A percentile compares a stretch with the other conserved stretches of the same genome.
Conservation (phyloP, 1,140 invertebrate species). For the Agrypnia vestita region DNA sequence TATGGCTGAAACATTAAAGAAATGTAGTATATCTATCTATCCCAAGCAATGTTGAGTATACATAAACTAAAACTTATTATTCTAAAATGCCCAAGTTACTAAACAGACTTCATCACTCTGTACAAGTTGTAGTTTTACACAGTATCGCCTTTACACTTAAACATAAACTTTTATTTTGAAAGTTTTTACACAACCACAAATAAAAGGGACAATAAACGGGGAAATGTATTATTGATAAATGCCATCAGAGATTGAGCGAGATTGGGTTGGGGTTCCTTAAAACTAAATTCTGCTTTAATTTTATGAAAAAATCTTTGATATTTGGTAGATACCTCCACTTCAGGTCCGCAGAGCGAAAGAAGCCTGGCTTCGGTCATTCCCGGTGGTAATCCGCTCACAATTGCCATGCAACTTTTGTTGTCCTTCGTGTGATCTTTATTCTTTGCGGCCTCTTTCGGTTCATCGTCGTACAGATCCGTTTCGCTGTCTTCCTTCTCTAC, state of each 20-base stretch:
- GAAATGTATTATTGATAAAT: background rate
- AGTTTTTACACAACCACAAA: background rate
- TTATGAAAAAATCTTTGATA: constrained; percentile 13
- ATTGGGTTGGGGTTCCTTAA: no score
- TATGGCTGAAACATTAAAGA: no score
- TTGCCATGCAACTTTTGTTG: constrained; percentile 35
- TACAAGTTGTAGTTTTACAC: no score
- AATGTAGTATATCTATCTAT: no score
- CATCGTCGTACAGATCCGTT: constrained; percentile 17
- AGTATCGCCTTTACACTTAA: no score
- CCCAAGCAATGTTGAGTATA: no score
- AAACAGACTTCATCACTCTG: no score
- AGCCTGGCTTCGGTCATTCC: constrained; percentile 57
- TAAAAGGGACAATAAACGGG: background rate
- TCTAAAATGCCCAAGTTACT: no score
- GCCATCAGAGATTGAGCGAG: constrained; percentile 36
- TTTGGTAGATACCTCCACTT: constrained; percentile 57
- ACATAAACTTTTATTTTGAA: no score
- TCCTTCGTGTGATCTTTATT: background rate
- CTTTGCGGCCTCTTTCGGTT: background rate
- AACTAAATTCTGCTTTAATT: background rate
- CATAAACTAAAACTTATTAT: no score
- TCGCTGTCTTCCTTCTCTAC: constrained; percentile 52
- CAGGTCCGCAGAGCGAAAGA: constrained; percentile 56
- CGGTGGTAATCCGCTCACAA: constrained; percentile 54